Conservation (phyloP, 2,113 vertebrate genomes). For the Saimiri boliviensis region DNA sequence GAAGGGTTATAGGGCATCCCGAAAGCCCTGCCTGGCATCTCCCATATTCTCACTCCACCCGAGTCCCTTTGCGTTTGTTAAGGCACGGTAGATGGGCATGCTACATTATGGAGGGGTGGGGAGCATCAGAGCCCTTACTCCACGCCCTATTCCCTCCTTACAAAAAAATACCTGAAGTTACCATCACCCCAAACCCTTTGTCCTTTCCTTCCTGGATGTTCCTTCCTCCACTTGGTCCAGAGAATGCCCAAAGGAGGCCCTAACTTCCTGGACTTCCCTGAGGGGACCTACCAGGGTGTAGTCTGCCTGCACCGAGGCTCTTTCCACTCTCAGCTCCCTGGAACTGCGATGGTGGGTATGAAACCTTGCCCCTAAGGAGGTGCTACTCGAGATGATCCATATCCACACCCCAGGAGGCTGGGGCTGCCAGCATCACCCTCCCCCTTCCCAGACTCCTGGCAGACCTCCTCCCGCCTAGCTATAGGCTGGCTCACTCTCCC, state of each 20-base stretch:
- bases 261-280: not conserved
- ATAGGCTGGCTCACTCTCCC: not conserved
- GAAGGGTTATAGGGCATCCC: not conserved
- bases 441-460: not conserved
- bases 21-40: not conserved
- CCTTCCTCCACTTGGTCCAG: not conserved
- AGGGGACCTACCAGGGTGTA: not conserved
- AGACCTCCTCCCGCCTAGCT: not conserved
- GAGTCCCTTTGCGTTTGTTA: not conserved
- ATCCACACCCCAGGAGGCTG: not conserved
- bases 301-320: not conserved
- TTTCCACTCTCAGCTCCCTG: not conserved
- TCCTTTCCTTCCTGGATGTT: not conserved
- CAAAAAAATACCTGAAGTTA: not conserved
- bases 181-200: not conserved
- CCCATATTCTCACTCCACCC: not conserved
- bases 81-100: too few species aligned
- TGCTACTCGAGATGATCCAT: rapidly evolving
- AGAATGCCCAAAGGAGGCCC: not conserved
- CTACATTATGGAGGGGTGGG: rapidly evolving
- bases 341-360: not conserved
- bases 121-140: not conserved
- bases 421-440: not conserved
- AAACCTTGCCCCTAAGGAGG: not conserved
- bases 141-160: not conserved